Evolutionary conservation across 2,888 invertebrate genomes (phyloP), one percentile per base, ranked within the genome.

Genomic region (Gymnosoma rotundatum): DNA sequence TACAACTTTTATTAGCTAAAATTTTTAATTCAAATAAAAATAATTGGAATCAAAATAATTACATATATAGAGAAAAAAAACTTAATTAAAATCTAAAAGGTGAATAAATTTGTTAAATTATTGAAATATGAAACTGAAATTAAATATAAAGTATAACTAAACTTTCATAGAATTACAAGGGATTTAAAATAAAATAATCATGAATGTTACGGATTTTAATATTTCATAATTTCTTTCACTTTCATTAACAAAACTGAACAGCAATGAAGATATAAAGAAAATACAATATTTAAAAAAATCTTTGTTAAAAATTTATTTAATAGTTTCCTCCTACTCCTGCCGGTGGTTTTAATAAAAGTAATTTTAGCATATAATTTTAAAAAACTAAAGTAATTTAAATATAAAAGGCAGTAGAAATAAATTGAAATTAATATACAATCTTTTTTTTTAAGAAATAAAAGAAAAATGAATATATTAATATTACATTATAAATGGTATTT

Each of bases 401-500:
- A 36, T 18, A 79, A 84, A 80, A 69, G 69, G 61, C 76, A 56
- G 69, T 78, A 74, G 73, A 70, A 50, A 45, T 50, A 74, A 66
- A 72, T 63, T 21, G 48, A 12, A 64, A 58, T 69, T 36, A 67
- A 75, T 66, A 61, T 67, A 78, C 25, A 78, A 70, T 21, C 14
- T 36, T 78, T 81, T 78, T 81, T 80, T 81, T 74, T 45, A 56
- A 63, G 14, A 64, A 75, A 70, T 72, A 61, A 60, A 72, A 63
- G 10, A 58, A 52, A 73, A 64, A 73, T 9, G 20, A 69, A 69
- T 83, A 70, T 69, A 79, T 66, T 72, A 73, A 63, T 58, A 61
- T 52, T 79, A 76, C 76, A 80, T 80, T 76, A 63, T 70, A 61
- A 81, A 81, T 84, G 78, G 73, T 81, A 84, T 84, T 81, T 81